These are phyloP conservation scores for Philaenus spumarius DNA, from an alignment of 1,140 invertebrate species.

Conservation along the genomic window DNA sequence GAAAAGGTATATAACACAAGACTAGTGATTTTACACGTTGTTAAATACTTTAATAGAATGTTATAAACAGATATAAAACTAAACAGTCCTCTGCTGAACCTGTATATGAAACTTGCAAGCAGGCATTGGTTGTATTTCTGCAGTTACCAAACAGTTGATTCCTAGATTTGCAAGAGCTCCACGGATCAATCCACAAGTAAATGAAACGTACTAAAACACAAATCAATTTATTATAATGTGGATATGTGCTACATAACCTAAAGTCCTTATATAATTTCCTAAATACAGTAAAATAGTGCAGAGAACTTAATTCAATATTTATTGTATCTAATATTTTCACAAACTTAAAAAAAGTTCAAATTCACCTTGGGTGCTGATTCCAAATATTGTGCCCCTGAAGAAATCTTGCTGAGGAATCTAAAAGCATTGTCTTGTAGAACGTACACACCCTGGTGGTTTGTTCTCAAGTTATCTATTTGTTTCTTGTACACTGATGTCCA, in stretches of 20 bases:
- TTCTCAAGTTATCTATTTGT: slow-evolving; percentile 97
- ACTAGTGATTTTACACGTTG: too few species aligned
- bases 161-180: slow-evolving; percentile 93
- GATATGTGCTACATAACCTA: too few species aligned
- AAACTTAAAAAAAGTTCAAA: not conserved
- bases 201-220: slow-evolving; percentile 75
- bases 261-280: too few species aligned
- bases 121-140: slow-evolving; percentile 88
- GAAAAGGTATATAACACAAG: too few species aligned
- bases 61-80: too few species aligned
- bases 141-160: slow-evolving; percentile 88
- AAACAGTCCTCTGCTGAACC: not conserved
- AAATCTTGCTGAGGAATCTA: slow-evolving; percentile 81
- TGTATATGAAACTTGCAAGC: slow-evolving; percentile 89
- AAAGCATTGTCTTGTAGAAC: slow-evolving; percentile 97
- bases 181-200: slow-evolving; percentile 91
- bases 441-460: slow-evolving; percentile 98
- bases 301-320: too few species aligned
- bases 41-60: too few species aligned
- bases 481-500: slow-evolving; percentile 96
- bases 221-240: too few species aligned
- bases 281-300: too few species aligned
- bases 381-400: slow-evolving; percentile 84
- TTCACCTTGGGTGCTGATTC: slow-evolving; percentile 77
- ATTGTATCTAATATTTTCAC: too few species aligned